phyloP scores from a whole-genome alignment of 2,888 invertebrate species.

The Synergus itoensis region DNA sequence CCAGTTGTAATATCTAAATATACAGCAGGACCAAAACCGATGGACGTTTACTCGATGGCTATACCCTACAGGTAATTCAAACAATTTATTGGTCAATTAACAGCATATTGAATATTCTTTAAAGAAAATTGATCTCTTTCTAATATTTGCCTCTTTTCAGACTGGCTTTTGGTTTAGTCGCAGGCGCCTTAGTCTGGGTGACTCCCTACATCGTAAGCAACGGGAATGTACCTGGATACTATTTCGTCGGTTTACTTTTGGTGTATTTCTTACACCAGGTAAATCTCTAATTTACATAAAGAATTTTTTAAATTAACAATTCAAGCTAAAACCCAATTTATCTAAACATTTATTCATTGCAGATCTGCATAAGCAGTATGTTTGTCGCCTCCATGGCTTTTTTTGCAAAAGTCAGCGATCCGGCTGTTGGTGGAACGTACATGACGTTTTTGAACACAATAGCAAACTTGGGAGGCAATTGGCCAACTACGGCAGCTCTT shows the following conservation, averaged over 20 bases:
- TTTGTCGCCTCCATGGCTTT: constrained; percentile 99
- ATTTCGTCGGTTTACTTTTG: constrained; percentile 87
- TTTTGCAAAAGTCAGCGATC: constrained; percentile 98
- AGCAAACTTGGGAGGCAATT: constrained; percentile 97
- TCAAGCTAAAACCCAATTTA: neutral
- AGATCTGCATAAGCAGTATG: constrained; percentile 97
- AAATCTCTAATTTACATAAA: constrained; percentile 51
- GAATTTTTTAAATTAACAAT: constrained; percentile 39
- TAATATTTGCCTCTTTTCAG: constrained; percentile 77
- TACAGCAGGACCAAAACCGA: constrained; percentile 92
- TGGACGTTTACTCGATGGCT: constrained; percentile 92
- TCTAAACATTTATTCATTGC: constrained; percentile 64
- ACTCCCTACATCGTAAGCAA: constrained; percentile 87
- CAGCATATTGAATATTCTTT: neutral
- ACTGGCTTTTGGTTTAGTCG: constrained; percentile 90
- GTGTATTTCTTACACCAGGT: constrained; percentile 96
- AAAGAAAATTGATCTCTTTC: constrained; percentile 27
- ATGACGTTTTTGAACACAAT: constrained; percentile 99
- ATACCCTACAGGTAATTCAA: constrained; percentile 85
- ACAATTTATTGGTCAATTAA: neutral
- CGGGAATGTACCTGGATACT: constrained; percentile 85
- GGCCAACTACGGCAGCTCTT: constrained; percentile 95
- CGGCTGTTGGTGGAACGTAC: constrained; percentile 97
- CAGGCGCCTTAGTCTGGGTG: constrained; percentile 90
- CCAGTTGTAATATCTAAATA: constrained; percentile 92